Conservation (phyloP, 2,113 vertebrate species). For the Oophaga pumilio region DNA sequence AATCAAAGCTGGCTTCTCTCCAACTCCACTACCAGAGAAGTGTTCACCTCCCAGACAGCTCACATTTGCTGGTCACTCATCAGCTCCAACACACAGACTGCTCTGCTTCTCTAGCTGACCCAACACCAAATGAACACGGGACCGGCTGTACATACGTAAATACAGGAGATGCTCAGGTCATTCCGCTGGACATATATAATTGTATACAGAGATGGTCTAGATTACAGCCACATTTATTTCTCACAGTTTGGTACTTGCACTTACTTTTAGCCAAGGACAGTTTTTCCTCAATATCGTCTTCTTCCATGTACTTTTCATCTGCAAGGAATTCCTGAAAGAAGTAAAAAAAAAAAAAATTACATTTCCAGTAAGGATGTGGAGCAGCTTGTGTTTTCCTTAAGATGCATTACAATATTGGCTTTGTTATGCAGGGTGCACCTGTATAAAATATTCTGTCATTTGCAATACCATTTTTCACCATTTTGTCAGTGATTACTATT, state of each 20-base stretch:
- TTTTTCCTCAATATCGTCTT: constrained; percentile 89
- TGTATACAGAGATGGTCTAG: not conserved
- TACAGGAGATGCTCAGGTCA: no score
- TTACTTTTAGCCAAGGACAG: constrained; percentile 93
- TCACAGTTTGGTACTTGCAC: constrained; percentile 31
- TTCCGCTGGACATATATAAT: not conserved
- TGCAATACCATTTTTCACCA: not conserved
- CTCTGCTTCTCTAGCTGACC: no score
- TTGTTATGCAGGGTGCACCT: not conserved
- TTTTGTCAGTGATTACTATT: not conserved
- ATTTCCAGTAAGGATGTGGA: not conserved
- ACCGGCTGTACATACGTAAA: not conserved
- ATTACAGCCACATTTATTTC: not conserved
- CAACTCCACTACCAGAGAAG: no score
- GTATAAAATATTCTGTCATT: not conserved
- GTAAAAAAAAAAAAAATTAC: not conserved
- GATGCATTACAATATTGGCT: not conserved
- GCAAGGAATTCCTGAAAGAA: constrained; percentile 85
- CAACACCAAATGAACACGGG: no score
- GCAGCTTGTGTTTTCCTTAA: not conserved
- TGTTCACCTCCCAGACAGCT: no score
- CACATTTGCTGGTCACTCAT: no score
- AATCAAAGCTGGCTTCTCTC: no score
- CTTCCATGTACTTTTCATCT: constrained; percentile 93
- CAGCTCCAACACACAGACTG: no score